Percentiles rank a stretch among this genome's conserved stretches.
Evolutionary conservation across 2,888 invertebrate species (phyloP).

Genomic region (Smittia aterrima): DNA sequence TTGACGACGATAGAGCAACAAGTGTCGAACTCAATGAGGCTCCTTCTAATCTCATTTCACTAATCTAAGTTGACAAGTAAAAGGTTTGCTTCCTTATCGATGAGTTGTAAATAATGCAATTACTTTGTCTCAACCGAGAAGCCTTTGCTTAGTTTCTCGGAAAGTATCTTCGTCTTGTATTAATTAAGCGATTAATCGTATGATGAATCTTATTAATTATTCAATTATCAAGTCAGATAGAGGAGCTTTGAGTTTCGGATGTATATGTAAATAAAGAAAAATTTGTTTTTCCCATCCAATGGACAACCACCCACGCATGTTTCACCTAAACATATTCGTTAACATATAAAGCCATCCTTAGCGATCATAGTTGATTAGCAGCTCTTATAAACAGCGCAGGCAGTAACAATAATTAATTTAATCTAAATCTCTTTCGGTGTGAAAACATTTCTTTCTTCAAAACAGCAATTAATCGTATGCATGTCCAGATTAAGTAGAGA

Average conservation of each 20-base stretch:
- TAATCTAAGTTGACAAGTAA: not conserved
- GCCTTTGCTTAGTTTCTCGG: not conserved
- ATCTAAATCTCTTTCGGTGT: not conserved
- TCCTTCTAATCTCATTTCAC: not conserved
- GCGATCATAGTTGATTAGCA: not conserved
- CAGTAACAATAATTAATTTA: constrained; percentile 9
- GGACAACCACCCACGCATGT: not conserved
- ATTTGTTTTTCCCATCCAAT: not conserved
- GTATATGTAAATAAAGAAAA: not conserved
- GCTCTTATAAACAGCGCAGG: not conserved
- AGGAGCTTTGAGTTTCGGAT: not conserved
- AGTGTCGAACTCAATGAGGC: not conserved
- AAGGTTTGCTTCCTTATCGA: not conserved
- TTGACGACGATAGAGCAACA: not conserved
- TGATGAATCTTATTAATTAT: not conserved
- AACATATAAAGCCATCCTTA: constrained; percentile 8
- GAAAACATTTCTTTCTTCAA: not conserved
- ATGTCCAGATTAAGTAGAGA: not conserved
- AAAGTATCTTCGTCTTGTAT: not conserved
- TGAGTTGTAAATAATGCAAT: not conserved
- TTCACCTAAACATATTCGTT: not conserved
- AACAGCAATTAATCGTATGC: not conserved
- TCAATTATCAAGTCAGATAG: not conserved
- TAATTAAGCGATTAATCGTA: not conserved
- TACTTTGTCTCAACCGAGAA: not conserved